These are phyloP conservation scores for Valencia hispanica DNA, from an alignment of 2,797 vertebrate genomes.

Conservation along the genomic window DNA sequence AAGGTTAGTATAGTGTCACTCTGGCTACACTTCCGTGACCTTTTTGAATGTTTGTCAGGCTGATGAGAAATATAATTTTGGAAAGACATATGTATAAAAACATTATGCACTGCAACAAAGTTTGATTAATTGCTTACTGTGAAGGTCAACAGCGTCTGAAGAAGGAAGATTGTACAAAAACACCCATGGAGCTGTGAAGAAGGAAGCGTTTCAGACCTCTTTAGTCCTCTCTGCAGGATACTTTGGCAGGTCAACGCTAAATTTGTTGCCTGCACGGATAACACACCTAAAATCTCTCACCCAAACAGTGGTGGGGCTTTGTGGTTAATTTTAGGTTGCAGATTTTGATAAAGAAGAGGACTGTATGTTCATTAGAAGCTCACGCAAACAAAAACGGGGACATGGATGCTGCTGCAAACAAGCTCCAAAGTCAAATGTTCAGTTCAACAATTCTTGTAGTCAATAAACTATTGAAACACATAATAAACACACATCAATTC, in stretches of 20 bases:
- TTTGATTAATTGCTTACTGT: background rate
- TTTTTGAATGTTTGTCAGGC: no score
- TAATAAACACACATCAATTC: background rate
- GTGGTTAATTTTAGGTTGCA: constrained; percentile 9
- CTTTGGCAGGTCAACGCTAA: background rate
- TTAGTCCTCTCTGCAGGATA: constrained; percentile 2
- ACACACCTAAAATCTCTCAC: background rate
- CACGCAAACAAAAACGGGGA: background rate
- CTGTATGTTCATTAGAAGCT: background rate
- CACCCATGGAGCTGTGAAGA: background rate
- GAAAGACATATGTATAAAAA: background rate
- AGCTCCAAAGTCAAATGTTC: background rate
- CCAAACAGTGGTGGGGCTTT: constrained; percentile 1
- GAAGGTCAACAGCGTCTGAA: background rate
- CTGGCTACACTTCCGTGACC: background rate
- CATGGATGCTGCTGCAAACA: background rate
- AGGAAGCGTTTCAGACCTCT: constrained; percentile 2
- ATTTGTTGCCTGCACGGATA: background rate
- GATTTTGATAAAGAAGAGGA: background rate
- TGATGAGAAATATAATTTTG: constrained; percentile 1
- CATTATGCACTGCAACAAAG: background rate
- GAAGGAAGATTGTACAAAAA: background rate
- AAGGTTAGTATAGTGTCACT: background rate
- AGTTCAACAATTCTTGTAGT: background rate
- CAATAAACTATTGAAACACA: background rate